A percentile compares a stretch with the other conserved stretches of the same genome.
Evolutionary conservation across 2,888 invertebrate genomes (phyloP).

Genomic region (Cremastobaeus sp.): DNA sequence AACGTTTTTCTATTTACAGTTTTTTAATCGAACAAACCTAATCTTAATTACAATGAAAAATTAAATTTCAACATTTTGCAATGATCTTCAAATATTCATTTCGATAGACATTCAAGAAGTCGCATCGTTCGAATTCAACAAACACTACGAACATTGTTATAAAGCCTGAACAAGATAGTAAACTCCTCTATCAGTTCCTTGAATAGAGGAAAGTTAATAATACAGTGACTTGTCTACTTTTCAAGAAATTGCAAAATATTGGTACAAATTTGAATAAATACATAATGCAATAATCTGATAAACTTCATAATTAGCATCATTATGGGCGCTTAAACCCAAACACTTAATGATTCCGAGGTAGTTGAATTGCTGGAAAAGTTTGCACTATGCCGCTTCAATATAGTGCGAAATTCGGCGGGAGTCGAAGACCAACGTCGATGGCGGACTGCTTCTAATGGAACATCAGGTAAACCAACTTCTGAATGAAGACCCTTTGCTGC

Average conservation of each 20-base stretch:
- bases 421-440: slow-evolving; percentile 76
- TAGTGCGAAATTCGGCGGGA: slow-evolving; percentile 72
- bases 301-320: neutral
- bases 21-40: slow-evolving; percentile 1
- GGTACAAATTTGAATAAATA: slow-evolving; percentile 23
- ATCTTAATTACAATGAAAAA: slow-evolving; percentile 4
- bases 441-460: slow-evolving; percentile 70
- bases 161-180: no score
- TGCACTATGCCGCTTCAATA: slow-evolving; percentile 72
- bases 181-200: no score
- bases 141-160: no score
- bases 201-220: no score
- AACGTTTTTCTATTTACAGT: neutral
- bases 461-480: slow-evolving; percentile 74
- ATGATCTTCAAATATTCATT: no score
- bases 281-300: neutral
- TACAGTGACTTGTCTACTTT: no score
- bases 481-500: slow-evolving; percentile 74
- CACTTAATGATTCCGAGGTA: slow-evolving; percentile 73
- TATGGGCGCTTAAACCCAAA: slow-evolving; percentile 70
- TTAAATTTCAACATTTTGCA: slow-evolving; percentile 9
- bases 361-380: slow-evolving; percentile 67
- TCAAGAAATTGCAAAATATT: slow-evolving; percentile 8
- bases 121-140: no score
- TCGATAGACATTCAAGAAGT: no score